Percentiles rank a stretch among this genome's conserved stretches.
Conservation (phyloP, 1,140 invertebrate genomes). For the Hesperophylax magnus region DNA sequence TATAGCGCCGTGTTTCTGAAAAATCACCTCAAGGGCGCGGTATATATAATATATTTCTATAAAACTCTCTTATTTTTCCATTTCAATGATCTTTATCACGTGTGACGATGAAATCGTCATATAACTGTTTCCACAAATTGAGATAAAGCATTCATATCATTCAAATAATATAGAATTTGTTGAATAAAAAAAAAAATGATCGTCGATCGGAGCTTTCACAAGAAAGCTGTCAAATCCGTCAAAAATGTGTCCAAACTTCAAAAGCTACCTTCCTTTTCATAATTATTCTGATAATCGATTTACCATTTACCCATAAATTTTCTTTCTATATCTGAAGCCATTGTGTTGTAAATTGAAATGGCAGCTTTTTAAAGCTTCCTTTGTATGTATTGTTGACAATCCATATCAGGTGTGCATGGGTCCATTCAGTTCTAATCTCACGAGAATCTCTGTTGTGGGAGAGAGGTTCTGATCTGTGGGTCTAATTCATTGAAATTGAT, state of each 20-base stretch:
- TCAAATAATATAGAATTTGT: neutral
- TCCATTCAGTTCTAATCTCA: neutral
- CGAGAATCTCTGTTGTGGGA: neutral
- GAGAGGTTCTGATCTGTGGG: neutral
- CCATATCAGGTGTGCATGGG: neutral
- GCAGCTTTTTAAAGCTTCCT: neutral
- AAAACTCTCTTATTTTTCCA: no score
- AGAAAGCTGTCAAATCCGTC: conserved; percentile 35
- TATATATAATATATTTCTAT: no score
- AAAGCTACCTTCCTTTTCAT: conserved; percentile 24
- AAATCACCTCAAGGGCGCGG: no score
- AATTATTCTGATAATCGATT: conserved; percentile 4
- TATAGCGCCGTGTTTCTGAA: no score
- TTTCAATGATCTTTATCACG: no score
- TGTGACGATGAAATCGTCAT: no score
- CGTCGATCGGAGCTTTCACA: neutral
- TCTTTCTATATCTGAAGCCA: neutral
- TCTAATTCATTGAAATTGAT: no score
- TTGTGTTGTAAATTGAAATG: conserved; percentile 35
- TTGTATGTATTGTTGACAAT: neutral
- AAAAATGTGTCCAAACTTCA: conserved; percentile 51
- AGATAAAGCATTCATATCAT: neutral
- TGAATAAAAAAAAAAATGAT: neutral
- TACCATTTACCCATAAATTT: neutral
- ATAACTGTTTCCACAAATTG: no score